These are phyloP conservation scores for Leptatherina wallacei DNA, from an alignment of 2,797 vertebrate species.

Conservation along the genomic window DNA sequence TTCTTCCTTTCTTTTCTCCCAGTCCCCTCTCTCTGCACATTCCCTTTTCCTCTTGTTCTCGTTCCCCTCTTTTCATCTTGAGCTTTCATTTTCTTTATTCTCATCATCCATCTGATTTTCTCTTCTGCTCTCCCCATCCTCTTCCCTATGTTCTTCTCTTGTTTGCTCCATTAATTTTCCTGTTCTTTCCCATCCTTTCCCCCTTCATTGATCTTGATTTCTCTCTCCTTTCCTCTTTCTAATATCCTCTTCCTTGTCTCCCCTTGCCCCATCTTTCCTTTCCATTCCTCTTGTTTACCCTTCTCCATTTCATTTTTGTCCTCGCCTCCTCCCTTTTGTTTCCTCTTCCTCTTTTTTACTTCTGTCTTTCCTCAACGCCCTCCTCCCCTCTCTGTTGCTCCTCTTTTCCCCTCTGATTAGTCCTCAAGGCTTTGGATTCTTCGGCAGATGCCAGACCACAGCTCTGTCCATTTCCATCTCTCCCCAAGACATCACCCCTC, in stretches of 20 bases:
- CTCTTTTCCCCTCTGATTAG: slow-evolving; percentile 22
- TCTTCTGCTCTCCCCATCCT: not conserved
- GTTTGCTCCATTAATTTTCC: not conserved
- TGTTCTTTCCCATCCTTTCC: not conserved
- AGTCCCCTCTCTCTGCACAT: not conserved
- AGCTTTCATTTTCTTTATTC: not conserved
- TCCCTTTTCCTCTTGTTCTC: not conserved
- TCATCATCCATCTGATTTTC: not conserved
- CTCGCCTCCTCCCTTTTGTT: not conserved
- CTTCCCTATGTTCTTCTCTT: not conserved
- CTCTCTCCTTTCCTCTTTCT: not conserved
- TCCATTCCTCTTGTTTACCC: not conserved
- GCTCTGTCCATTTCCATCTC: slow-evolving; percentile 42
- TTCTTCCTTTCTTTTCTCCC: not conserved
- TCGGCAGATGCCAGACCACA: slow-evolving; percentile 43
- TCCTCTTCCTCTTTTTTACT: not conserved
- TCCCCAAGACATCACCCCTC: slow-evolving; percentile 16
- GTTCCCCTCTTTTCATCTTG: not conserved
- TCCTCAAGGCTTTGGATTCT: slow-evolving; percentile 33
- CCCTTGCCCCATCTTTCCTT: not conserved
- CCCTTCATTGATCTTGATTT: not conserved
- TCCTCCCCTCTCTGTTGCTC: not conserved
- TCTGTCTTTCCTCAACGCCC: not conserved
- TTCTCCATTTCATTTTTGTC: not conserved
- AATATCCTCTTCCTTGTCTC: not conserved